Conservation (phyloP, 2,113 vertebrate genomes). For the Burhinus oedicnemus region DNA sequence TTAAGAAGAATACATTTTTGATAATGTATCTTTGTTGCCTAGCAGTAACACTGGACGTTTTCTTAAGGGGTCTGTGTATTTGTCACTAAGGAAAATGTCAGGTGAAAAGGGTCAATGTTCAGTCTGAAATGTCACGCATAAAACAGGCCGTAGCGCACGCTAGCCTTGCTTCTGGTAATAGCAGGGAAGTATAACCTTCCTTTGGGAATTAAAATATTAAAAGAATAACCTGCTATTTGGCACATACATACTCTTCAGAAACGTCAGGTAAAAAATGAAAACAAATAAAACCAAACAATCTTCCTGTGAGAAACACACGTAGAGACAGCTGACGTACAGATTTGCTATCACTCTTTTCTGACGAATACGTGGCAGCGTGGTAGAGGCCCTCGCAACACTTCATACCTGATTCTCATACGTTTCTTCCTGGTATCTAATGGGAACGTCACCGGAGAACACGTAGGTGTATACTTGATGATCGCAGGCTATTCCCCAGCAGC, state of each 20-base stretch:
- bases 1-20: too few species aligned
- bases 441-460: constrained; percentile 86
- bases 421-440: constrained; percentile 90
- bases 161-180: neutral
- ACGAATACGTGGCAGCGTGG: neutral
- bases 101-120: neutral
- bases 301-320: neutral
- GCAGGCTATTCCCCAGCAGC: constrained; percentile 95
- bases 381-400: neutral
- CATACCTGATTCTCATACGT: constrained; percentile 95
- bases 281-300: neutral
- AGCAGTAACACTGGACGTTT: neutral
- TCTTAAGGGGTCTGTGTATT: neutral
- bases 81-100: neutral
- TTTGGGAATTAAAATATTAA: neutral
- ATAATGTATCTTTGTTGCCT: neutral
- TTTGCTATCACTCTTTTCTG: neutral
- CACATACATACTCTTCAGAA: neutral
- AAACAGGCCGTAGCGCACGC: neutral
- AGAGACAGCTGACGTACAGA: neutral
- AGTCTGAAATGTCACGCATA: neutral
- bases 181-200: neutral
- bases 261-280: neutral
- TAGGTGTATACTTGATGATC: constrained; percentile 92
- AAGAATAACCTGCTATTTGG: neutral